phyloP scores from a whole-genome alignment of 2,888 invertebrate genomes.

The Lasioglossum vierecki region DNA sequence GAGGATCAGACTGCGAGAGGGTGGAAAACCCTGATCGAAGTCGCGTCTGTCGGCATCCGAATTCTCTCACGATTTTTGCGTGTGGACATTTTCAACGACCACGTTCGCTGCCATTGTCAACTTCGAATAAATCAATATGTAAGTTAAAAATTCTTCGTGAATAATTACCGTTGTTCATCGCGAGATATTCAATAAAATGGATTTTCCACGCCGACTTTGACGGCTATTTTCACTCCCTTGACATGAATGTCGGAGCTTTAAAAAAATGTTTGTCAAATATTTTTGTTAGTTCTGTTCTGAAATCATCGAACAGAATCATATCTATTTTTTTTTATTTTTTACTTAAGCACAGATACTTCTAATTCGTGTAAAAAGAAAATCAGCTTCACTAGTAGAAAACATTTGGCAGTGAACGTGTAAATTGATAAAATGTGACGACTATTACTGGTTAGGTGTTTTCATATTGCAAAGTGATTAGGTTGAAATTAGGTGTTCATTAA shows the following conservation, averaged over 20 bases:
- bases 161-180: background rate
- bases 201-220: no score
- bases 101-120: background rate
- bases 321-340: no score
- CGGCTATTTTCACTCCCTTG: no score
- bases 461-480: background rate
- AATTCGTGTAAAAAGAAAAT: no score
- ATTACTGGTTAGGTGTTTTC: background rate
- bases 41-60: background rate
- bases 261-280: no score
- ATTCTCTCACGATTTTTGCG: background rate
- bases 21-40: background rate
- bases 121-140: background rate
- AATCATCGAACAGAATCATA: no score
- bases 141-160: background rate
- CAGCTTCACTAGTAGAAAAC: no score
- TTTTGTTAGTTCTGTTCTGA: no score
- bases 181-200: no score
- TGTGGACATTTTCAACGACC: background rate
- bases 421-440: background rate
- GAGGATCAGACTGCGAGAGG: background rate
- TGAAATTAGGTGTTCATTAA: background rate
- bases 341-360: no score
- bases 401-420: background rate
- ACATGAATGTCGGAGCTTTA: no score